These are phyloP conservation scores for Drosophila testacea DNA, from an alignment of 2,888 invertebrate species.

Conservation along the genomic window DNA sequence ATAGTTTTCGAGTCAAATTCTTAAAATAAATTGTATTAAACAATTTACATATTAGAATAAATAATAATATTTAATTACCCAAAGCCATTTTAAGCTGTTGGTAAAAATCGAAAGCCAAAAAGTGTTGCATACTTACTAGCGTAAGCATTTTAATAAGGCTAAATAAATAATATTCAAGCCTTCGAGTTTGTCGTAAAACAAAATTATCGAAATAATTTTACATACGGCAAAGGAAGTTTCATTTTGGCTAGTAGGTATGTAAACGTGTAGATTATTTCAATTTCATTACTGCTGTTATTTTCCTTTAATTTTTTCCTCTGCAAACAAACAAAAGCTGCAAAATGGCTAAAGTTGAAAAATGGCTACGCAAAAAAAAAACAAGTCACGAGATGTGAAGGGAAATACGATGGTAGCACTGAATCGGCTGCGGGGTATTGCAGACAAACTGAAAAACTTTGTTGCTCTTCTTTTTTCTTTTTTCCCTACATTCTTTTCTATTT, in stretches of 20 bases:
- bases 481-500: conserved; percentile 30
- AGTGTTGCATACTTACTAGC: not conserved
- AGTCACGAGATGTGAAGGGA: not conserved
- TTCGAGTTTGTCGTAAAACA: not conserved
- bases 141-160: too few relatives aligned
- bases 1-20: not conserved
- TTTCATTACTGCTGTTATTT: conserved; percentile 67
- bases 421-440: conserved; percentile 37
- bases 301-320: conserved; percentile 65
- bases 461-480: conserved; percentile 42
- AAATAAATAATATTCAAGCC: not conserved
- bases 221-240: conserved; percentile 26
- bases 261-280: conserved; percentile 40
- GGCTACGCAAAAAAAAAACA: conserved; percentile 26
- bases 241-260: conserved; percentile 27
- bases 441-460: conserved; percentile 58
- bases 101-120: not conserved
- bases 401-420: not conserved
- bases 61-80: too few relatives aligned
- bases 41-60: not conserved
- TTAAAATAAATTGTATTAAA: not conserved
- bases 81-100: too few relatives aligned
- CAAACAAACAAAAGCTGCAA: conserved; percentile 60
- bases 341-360: conserved; percentile 55
- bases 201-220: conserved; percentile 10